Percentiles rank a stretch among this genome's conserved stretches.
These are phyloP conservation scores for Dromiciops gliroides DNA, from an alignment of 2,113 vertebrate species.

Conservation along the genomic window DNA sequence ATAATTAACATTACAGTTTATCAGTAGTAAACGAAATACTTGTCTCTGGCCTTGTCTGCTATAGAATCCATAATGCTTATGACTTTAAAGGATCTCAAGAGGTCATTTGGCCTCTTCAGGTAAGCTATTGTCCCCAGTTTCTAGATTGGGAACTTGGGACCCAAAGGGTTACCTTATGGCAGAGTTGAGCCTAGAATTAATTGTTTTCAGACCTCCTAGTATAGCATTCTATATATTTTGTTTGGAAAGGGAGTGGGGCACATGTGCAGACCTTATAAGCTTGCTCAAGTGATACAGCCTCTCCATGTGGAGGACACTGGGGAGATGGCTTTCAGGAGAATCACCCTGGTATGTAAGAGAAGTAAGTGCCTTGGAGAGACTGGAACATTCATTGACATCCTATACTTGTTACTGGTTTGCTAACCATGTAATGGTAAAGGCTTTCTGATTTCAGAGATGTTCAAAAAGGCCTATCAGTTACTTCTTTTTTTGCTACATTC, in stretches of 20 bases:
- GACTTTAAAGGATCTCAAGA: background rate
- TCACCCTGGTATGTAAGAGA: background rate
- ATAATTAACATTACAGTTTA: conserved; percentile 30
- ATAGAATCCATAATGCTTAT: background rate
- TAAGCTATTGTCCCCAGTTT: background rate
- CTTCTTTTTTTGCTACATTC: background rate
- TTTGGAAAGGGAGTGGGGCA: background rate
- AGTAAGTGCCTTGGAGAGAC: background rate
- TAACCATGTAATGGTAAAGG: background rate
- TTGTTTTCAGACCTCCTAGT: background rate
- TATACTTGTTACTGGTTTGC: background rate
- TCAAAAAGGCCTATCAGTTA: background rate
- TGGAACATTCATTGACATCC: background rate
- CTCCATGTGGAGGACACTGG: background rate
- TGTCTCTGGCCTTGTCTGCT: background rate
- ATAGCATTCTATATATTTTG: background rate
- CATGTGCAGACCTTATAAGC: background rate
- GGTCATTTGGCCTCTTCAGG: background rate
- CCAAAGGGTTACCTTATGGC: background rate
- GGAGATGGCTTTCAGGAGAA: background rate
- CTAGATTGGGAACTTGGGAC: background rate
- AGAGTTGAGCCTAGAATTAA: background rate
- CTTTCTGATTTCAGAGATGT: background rate
- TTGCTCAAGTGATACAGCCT: background rate
- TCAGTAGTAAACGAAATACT: background rate